A percentile compares a stretch with the other conserved stretches of the same genome.
These are phyloP conservation scores for Sicus ferrugineus DNA, from an alignment of 2,888 invertebrate species.

Conservation along the genomic window DNA sequence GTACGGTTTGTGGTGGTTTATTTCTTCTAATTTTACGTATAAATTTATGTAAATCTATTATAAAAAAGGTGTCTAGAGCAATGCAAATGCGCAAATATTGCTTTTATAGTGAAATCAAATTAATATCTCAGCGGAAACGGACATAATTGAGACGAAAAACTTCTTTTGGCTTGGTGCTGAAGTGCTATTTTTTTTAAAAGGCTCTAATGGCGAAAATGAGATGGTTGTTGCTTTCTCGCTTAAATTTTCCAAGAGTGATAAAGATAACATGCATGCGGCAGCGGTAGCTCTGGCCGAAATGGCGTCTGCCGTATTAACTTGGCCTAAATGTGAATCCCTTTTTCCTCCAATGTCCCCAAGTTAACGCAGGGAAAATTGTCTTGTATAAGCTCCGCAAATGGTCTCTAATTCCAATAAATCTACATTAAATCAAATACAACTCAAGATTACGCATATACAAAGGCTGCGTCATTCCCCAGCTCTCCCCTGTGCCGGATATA, in stretches of 20 bases:
- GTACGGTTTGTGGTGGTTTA: conserved; percentile 47
- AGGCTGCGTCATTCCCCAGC: neutral
- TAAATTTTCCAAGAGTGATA: conserved; percentile 5
- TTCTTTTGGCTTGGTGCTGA: too few relatives aligned
- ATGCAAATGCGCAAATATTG: too few relatives aligned
- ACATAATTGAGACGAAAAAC: too few relatives aligned
- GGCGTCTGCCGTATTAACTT: conserved; percentile 25
- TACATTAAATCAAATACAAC: neutral
- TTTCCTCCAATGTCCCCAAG: neutral
- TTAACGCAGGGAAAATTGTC: neutral
- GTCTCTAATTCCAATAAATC: too few relatives aligned
- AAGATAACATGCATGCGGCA: neutral
- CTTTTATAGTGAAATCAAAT: too few relatives aligned
- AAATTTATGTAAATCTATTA: conserved; percentile 32
- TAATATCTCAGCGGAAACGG: too few relatives aligned
- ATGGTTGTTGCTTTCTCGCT: neutral
- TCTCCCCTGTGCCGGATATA: neutral
- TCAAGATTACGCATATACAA: neutral
- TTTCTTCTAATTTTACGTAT: conserved; percentile 32
- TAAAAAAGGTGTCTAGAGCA: too few relatives aligned
- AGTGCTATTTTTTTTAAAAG: neutral
- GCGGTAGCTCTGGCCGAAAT: conserved; percentile 22
- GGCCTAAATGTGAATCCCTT: neutral
- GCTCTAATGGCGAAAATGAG: neutral
- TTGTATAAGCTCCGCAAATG: too few relatives aligned